Conservation (phyloP, 2,113 vertebrate species). For the Nematolebias whitei region DNA sequence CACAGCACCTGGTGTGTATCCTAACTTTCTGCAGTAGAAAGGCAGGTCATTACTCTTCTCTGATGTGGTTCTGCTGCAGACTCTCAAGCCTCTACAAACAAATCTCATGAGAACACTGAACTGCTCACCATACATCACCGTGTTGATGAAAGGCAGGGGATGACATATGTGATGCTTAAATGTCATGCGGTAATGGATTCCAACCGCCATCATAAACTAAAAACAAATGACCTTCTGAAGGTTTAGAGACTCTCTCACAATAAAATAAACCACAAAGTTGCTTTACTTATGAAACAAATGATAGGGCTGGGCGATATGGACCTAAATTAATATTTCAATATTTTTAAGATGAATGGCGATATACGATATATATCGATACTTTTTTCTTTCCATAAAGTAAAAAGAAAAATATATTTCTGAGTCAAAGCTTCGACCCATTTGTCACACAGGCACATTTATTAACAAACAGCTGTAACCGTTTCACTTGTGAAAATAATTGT, state of each 20-base stretch:
- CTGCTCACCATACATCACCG: conserved; percentile 7
- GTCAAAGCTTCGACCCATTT: too few species aligned
- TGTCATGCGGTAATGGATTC: conserved; percentile 28
- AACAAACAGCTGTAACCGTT: too few species aligned
- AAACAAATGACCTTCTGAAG: conserved; percentile 21
- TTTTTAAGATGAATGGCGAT: too few species aligned
- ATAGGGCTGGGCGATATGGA: too few species aligned
- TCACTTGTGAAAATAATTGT: too few species aligned
- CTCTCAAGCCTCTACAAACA: neutral
- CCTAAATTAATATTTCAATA: too few species aligned
- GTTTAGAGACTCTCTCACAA: conserved; percentile 24
- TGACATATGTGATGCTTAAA: conserved; percentile 20
- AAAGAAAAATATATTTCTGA: too few species aligned
- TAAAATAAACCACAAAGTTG: neutral
- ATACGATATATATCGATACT: too few species aligned
- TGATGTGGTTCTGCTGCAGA: conserved; percentile 8
- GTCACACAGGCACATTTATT: too few species aligned
- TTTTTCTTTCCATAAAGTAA: too few species aligned
- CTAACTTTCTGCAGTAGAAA: neutral
- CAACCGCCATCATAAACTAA: neutral
- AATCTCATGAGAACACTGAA: neutral
- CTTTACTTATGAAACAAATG: neutral
- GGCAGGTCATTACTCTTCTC: neutral
- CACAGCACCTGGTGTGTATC: neutral
- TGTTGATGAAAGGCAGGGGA: conserved; percentile 1